Conservation (phyloP, 2,888 invertebrate species). For the Beris chalybata region DNA sequence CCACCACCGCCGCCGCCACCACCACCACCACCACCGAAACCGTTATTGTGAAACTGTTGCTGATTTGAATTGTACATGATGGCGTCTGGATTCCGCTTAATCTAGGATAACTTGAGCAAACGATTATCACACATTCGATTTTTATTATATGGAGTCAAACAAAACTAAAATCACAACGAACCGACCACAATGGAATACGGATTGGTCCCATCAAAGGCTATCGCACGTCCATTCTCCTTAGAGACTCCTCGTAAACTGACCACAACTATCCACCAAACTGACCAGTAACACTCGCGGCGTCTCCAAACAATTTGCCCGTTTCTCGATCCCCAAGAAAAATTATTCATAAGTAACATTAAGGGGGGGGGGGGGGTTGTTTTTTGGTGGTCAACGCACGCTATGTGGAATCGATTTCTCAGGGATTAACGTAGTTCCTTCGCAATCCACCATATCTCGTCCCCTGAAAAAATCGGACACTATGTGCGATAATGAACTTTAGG, state of each 20-base stretch:
- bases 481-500: conserved; percentile 25
- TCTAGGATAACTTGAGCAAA: conserved; percentile 1
- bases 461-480: conserved; percentile 3
- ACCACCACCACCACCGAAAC: conserved; percentile 15
- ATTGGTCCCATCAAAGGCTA: neutral
- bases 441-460: conserved; percentile 18
- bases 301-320: conserved; percentile 12
- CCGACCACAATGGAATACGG: no score
- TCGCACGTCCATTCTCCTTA: conserved; percentile 30
- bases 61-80: conserved; percentile 29
- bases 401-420: conserved; percentile 21
- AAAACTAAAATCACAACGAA: no score
- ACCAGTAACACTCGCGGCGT: conserved; percentile 14
- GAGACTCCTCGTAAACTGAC: conserved; percentile 33
- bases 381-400: conserved; percentile 32
- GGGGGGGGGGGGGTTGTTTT: neutral
- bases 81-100: neutral
- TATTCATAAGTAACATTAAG: conserved; percentile 18
- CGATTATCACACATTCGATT: no score
- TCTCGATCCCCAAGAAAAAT: conserved; percentile 21
- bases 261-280: conserved; percentile 7
- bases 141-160: no score
- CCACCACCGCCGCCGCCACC: conserved; percentile 29
- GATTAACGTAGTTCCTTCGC: conserved; percentile 28
- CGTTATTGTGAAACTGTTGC: conserved; percentile 29